phyloP scores from a whole-genome alignment of 2,888 invertebrate species.

The Drosophila fulvimacula region DNA sequence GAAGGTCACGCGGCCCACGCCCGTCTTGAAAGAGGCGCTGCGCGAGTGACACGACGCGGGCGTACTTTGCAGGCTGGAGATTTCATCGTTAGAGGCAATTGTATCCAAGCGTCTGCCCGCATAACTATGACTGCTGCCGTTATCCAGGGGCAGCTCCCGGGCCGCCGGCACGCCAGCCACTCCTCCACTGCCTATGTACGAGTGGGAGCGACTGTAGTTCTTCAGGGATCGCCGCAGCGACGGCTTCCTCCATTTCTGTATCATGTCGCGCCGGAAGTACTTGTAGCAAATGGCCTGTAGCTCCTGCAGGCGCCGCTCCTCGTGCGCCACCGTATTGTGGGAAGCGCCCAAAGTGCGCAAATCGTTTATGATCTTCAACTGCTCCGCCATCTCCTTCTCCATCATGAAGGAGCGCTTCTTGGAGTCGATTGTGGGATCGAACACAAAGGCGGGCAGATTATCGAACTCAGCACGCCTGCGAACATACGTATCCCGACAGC shows the following conservation, averaged over 20 bases:
- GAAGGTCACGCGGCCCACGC: conserved; percentile 84
- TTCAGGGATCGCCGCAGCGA: conserved; percentile 85
- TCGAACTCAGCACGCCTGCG: conserved; percentile 89
- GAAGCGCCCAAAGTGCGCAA: conserved; percentile 94
- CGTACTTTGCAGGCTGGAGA: conserved; percentile 87
- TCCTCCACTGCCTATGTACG: conserved; percentile 88
- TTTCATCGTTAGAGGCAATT: conserved; percentile 84
- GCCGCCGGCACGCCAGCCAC: conserved; percentile 86
- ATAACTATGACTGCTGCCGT: conserved; percentile 62
- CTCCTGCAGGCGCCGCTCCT: conserved; percentile 95
- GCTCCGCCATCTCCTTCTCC: conserved; percentile 98
- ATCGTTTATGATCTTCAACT: conserved; percentile 97
- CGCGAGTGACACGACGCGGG: conserved; percentile 90
- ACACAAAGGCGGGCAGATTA: conserved; percentile 92
- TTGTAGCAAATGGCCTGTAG: conserved; percentile 97
- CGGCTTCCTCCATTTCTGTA: conserved; percentile 87
- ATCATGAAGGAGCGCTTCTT: conserved; percentile 95
- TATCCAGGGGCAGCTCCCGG: conserved; percentile 86
- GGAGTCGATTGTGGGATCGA: conserved; percentile 92
- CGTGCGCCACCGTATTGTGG: conserved; percentile 95
- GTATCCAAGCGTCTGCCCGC: conserved; percentile 81
- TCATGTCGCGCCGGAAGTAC: conserved; percentile 96
- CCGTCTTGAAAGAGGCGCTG: conserved; percentile 89
- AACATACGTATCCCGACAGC: conserved; percentile 86
- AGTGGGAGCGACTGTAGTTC: conserved; percentile 89